Conservation (phyloP, 1,140 invertebrate genomes). For the Atopsyche davidsoni region DNA sequence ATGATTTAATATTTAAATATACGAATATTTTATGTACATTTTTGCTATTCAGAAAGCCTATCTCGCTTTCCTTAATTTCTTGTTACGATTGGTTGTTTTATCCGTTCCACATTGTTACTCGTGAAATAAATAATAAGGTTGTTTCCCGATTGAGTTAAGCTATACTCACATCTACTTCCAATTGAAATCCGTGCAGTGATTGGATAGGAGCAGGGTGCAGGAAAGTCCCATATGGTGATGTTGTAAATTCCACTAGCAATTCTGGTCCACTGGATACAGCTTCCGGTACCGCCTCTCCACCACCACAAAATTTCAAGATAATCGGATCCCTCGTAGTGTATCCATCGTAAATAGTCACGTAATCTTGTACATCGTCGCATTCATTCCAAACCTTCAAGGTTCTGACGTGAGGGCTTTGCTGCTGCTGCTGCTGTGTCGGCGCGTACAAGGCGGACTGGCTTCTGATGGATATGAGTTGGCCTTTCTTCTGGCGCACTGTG, state of each 20-base stretch:
- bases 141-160: background rate
- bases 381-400: slow-evolving; percentile 64
- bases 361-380: slow-evolving; percentile 81
- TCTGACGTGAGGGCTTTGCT: slow-evolving; percentile 20
- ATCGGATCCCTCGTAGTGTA: slow-evolving; percentile 83
- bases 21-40: too few relatives aligned
- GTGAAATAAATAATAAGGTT: background rate
- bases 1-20: too few relatives aligned
- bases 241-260: slow-evolving; percentile 81
- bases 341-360: slow-evolving; percentile 85
- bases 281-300: slow-evolving; percentile 73
- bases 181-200: slow-evolving; percentile 77
- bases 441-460: slow-evolving; percentile 57
- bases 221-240: slow-evolving; percentile 84
- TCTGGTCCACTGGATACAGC: slow-evolving; percentile 79
- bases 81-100: too few relatives aligned
- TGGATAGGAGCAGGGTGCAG: slow-evolving; percentile 69
- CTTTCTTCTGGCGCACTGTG: slow-evolving; percentile 73
- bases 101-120: too few relatives aligned
- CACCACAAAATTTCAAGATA: slow-evolving; percentile 83
- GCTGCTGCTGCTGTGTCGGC: slow-evolving; percentile 41
- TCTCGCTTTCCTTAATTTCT: too few relatives aligned
- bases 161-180: slow-evolving; percentile 69
- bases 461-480: slow-evolving; percentile 74
- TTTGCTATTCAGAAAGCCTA: too few relatives aligned